phyloP scores from a whole-genome alignment of 2,797 vertebrate genomes.

The Syncerus caffer region DNA sequence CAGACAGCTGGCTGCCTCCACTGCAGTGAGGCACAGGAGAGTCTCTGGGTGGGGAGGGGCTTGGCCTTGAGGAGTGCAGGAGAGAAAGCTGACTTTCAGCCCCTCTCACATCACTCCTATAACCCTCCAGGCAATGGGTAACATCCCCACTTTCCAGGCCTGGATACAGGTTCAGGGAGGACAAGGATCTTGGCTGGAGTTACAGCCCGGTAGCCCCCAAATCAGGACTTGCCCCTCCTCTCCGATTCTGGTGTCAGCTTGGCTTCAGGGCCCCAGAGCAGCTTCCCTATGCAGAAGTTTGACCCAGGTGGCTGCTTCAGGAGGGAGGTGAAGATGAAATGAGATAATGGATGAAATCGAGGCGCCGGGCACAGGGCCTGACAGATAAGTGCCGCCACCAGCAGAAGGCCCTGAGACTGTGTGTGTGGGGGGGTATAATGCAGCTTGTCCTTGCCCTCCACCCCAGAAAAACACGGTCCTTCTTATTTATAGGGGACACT shows the following conservation, averaged over 20 bases:
- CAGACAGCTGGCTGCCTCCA: background rate
- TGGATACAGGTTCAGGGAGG: background rate
- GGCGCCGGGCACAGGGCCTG: background rate
- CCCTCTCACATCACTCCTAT: accelerated
- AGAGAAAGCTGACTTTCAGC: background rate
- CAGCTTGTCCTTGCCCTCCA: background rate
- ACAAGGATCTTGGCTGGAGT: background rate
- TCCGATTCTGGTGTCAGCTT: background rate
- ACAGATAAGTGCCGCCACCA: background rate
- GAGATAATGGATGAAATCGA: background rate
- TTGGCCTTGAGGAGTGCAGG: background rate
- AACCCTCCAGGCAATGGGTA: background rate
- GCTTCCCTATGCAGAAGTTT: background rate
- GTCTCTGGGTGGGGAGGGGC: background rate
- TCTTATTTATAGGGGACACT: background rate
- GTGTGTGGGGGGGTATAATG: accelerated
- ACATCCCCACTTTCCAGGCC: background rate
- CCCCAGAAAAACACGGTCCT: background rate
- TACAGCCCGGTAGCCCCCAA: background rate
- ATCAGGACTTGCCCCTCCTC: background rate
- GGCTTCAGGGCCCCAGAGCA: background rate
- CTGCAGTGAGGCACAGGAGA: background rate
- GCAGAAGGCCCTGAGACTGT: background rate
- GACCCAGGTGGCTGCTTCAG: background rate
- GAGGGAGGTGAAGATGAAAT: background rate